Evolutionary conservation across 2,888 invertebrate genomes (phyloP).

Genomic region (Drosophila mettleri): DNA sequence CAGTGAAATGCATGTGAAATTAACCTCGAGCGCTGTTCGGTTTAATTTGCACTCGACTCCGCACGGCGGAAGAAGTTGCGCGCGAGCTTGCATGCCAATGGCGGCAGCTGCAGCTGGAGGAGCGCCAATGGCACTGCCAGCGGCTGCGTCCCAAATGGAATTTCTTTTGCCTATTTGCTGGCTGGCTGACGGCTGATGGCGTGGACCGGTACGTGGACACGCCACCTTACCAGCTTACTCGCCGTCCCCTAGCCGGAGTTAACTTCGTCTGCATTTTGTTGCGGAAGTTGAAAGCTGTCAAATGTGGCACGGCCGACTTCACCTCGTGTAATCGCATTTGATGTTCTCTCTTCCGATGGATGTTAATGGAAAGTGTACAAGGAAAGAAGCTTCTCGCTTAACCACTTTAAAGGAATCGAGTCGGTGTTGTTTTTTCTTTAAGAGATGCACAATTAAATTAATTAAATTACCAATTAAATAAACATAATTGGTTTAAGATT

Average conservation of each 20-base stretch:
- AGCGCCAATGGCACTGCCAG: constrained; percentile 43
- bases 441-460: too few species aligned
- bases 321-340: constrained; percentile 44
- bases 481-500: too few species aligned
- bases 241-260: constrained; percentile 15
- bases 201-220: constrained; percentile 44
- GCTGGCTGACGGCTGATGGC: constrained; percentile 62
- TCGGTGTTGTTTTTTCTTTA: not conserved
- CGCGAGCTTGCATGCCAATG: constrained; percentile 58
- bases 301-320: constrained; percentile 37
- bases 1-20: constrained; percentile 80
- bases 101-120: constrained; percentile 15
- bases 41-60: constrained; percentile 77
- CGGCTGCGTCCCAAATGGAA: constrained; percentile 70
- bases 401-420: not conserved
- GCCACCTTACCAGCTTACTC: constrained; percentile 23
- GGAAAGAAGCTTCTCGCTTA: not conserved
- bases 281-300: constrained; percentile 53
- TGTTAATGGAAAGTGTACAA: constrained; percentile 28
- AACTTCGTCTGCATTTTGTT: constrained; percentile 55
- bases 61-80: constrained; percentile 40
- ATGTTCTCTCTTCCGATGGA: constrained; percentile 30
- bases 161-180: constrained; percentile 75
- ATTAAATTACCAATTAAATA: too few species aligned
- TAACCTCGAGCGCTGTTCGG: constrained; percentile 75